These are phyloP conservation scores for Microtus pennsylvanicus DNA, from an alignment of 2,113 vertebrate species.

Conservation along the genomic window DNA sequence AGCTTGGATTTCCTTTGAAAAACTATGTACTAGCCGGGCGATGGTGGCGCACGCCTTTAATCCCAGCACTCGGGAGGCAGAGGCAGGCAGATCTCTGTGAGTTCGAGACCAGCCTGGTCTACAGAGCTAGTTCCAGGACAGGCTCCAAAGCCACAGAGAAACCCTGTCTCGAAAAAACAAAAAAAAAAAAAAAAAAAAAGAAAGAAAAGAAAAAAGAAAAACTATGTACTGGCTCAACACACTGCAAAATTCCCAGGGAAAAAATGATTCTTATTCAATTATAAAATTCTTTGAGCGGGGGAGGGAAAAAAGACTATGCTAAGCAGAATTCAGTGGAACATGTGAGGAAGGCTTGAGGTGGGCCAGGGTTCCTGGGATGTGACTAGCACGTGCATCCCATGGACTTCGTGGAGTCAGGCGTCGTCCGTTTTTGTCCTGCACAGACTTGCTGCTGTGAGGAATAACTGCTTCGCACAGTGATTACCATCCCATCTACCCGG, in stretches of 20 bases:
- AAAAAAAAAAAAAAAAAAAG: too few relatives aligned
- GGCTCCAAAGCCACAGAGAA: too few relatives aligned
- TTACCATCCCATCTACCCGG: neutral
- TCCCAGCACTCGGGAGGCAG: too few relatives aligned
- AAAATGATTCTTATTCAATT: slow-evolving; percentile 13
- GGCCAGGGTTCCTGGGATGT: neutral
- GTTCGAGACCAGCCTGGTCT: too few relatives aligned
- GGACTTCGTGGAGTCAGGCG: slow-evolving; percentile 18
- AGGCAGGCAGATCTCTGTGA: too few relatives aligned
- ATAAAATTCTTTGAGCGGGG: neutral
- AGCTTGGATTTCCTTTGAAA: slow-evolving; percentile 52
- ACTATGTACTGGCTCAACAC: neutral
- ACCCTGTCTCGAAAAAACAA: too few relatives aligned
- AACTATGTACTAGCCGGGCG: neutral
- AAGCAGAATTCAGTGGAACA: neutral
- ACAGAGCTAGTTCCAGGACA: too few relatives aligned
- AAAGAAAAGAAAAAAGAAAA: neutral
- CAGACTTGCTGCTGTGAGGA: neutral
- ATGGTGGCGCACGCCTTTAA: too few relatives aligned
- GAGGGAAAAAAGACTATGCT: neutral
- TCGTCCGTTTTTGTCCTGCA: neutral
- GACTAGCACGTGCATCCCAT: neutral
- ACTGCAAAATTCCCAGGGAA: slow-evolving; percentile 32
- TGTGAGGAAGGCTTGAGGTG: neutral
- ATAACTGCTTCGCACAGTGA: neutral